Conservation (phyloP, 2,113 vertebrate species). For the Fulmarus glacialis region DNA sequence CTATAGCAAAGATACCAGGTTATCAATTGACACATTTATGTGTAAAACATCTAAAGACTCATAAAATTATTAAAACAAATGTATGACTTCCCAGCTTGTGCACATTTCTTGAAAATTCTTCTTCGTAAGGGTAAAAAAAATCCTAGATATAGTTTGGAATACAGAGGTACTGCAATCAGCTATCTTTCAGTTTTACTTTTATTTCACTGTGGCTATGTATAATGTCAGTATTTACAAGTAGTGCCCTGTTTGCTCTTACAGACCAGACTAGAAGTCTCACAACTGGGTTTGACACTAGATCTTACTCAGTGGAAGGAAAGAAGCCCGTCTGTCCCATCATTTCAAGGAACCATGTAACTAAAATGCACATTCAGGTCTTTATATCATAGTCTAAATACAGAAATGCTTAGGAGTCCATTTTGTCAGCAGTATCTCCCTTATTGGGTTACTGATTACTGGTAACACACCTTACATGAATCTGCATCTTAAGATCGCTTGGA, state of each 20-base stretch:
- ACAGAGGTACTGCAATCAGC: not conserved
- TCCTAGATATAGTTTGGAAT: not conserved
- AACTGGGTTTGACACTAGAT: conserved; percentile 58
- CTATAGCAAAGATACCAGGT: not conserved
- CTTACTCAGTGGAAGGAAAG: conserved; percentile 47
- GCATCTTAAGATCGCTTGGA: conserved; percentile 25
- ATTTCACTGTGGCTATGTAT: conserved; percentile 11
- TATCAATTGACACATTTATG: not conserved
- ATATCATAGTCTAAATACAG: conserved; percentile 32
- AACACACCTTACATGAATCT: not conserved
- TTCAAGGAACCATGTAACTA: conserved; percentile 18
- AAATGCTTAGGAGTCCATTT: not conserved
- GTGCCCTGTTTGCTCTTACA: conserved; percentile 19
- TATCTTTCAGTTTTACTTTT: not conserved
- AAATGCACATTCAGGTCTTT: conserved; percentile 55
- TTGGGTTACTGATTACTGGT: conserved; percentile 22
- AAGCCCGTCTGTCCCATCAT: conserved; percentile 38
- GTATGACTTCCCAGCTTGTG: not conserved
- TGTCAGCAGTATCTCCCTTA: conserved; percentile 25
- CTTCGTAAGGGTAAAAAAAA: not conserved
- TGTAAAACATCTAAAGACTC: not conserved
- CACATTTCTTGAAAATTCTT: not conserved
- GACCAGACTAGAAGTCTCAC: conserved; percentile 41
- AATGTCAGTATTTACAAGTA: conserved; percentile 20
- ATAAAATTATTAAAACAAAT: not conserved